Base-by-base conservation (phyloP, 2,113 vertebrate species). In the Poicephalus meyeri region DNA sequence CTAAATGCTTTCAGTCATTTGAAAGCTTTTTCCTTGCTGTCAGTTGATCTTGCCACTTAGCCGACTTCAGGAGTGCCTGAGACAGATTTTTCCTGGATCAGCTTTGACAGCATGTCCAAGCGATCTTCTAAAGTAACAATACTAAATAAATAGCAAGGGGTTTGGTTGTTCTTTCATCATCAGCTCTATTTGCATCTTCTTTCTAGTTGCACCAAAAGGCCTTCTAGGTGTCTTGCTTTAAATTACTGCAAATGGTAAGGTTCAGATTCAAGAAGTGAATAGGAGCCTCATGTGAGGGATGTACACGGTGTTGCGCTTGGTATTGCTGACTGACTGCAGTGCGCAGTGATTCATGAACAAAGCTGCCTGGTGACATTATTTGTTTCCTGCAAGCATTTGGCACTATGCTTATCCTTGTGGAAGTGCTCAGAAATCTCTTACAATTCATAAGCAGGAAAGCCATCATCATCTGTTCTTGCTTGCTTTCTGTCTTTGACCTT, bases 61-160 rank as follows among this genome's bases (percentile, higher is more conserved):
- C n/a, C 2, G 2, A 39, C 93, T 93, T 95, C 78, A 85, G 91
- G 71, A 81, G n/a, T 44, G 46, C 46, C 81, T 7, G 6, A 91
- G 81, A 91, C 16, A 63, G 10, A 52, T 82, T 79, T 91, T 47
- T 73, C 26, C 74, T 61, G 72, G 42, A 96, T 95, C 63, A 84
- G 52, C 58, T 94, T 78, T 97, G 96, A 95, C 91, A 97, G 46
- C 28, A 42, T 25, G 53, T 91, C 88, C 78, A 88, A 95, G 79
- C 79, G 84, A 92, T 95, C 61, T 88, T 79, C 94, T 61, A 5
- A 77, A 80, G 58, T 70, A 86, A 80, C 41, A 71, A 25, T 52
- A 19, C 52, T 86, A 73, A 95, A 89, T 84, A 88, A 92, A 80
- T 68, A 73, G 41, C 15, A 21, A 26, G 29, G 25, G 8, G 24